Conservation (phyloP, 1,140 invertebrate species). For the Ceratina calcarata region DNA sequence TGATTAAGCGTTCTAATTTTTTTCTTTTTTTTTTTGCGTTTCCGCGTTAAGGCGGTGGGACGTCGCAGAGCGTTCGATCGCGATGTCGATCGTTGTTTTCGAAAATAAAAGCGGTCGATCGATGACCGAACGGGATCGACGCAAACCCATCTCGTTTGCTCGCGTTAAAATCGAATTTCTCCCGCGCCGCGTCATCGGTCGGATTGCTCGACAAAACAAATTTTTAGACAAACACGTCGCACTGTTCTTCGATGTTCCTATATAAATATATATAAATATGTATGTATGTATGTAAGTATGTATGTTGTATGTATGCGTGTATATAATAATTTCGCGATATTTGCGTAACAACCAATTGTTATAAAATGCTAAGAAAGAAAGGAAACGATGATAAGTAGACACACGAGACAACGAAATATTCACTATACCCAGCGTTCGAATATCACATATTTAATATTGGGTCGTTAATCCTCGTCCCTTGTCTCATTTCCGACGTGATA, state of each 20-base stretch:
- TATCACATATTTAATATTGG: too few species aligned
- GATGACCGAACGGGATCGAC: background rate
- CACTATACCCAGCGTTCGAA: conserved; percentile 16
- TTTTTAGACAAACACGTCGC: conserved; percentile 15
- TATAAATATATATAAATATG: conserved; percentile 25
- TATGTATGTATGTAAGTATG: background rate
- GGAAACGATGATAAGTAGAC: background rate
- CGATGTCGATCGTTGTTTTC: conserved; percentile 26
- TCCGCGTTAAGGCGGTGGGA: conserved; percentile 21
- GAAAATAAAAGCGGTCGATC: background rate
- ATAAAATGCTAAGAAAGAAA: conserved; percentile 10
- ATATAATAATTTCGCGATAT: conserved; percentile 20
- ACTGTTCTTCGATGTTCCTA: conserved; percentile 59
- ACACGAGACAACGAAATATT: conserved; percentile 18
- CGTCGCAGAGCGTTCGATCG: conserved; percentile 21
- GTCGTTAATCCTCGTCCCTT: background rate
- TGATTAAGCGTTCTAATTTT: too few species aligned
- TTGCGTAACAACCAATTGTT: conserved; percentile 24
- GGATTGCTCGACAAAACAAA: conserved; percentile 11
- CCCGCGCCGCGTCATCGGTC: background rate
- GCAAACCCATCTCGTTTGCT: background rate
- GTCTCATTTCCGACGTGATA: background rate
- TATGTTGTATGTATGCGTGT: background rate
- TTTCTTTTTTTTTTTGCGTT: conserved; percentile 11
- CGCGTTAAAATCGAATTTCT: too few species aligned